Evolutionary conservation across 1,140 invertebrate genomes (phyloP).

Genomic region (Scaptomyza pallida): DNA sequence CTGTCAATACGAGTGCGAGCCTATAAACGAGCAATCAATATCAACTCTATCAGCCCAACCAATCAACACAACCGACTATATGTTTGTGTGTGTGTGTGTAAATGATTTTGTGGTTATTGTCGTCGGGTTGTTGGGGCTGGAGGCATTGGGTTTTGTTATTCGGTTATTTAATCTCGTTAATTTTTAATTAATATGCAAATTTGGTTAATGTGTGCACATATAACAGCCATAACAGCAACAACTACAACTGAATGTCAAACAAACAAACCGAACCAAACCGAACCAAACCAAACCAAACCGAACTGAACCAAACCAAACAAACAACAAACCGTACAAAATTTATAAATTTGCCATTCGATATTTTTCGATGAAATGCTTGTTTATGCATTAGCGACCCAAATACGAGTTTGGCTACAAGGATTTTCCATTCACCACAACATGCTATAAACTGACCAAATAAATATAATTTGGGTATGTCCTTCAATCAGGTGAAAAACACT

Average conservation of each 20-base stretch:
- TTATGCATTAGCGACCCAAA: no score
- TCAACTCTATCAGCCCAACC: neutral
- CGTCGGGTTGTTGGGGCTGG: constrained; percentile 3
- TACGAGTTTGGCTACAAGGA: neutral
- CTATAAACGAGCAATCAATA: neutral
- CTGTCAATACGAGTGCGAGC: neutral
- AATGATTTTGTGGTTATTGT: constrained; percentile 12
- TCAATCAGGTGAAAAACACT: neutral
- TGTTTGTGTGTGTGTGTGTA: neutral
- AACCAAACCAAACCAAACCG: neutral
- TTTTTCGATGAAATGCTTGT: constrained; percentile 7
- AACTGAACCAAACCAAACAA: constrained; percentile 3
- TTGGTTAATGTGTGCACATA: constrained; percentile 61
- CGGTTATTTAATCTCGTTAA: constrained; percentile 46
- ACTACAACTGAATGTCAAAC: constrained; percentile 1
- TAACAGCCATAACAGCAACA: constrained; percentile 16
- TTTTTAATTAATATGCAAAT: constrained; percentile 81
- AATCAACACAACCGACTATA: no score
- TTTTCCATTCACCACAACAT: neutral
- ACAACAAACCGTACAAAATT: constrained; percentile 33
- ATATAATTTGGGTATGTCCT: neutral
- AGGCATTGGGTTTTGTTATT: neutral
- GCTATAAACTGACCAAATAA: neutral
- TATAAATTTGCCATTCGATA: constrained; percentile 46
- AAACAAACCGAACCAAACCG: neutral